phyloP scores from a whole-genome alignment of 1,140 invertebrate genomes.

The Helicoverpa armigera region DNA sequence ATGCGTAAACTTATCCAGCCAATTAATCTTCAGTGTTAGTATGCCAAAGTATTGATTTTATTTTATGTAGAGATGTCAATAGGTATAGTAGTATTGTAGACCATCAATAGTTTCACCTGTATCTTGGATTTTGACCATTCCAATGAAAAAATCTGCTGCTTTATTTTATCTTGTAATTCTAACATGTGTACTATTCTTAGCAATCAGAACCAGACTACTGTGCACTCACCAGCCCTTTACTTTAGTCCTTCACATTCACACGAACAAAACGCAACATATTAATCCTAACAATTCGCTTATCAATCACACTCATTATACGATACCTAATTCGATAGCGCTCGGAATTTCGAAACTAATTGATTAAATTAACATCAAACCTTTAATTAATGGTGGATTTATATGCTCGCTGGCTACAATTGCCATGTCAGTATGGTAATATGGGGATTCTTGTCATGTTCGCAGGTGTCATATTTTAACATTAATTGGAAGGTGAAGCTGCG shows the following conservation, averaged over 20 bases:
- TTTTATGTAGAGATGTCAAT: no score
- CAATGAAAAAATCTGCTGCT: background rate
- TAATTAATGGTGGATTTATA: constrained; percentile 30
- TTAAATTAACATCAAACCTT: constrained; percentile 24
- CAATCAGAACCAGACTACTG: constrained; percentile 37
- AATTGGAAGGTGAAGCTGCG: background rate
- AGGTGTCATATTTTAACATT: background rate
- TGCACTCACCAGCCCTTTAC: constrained; percentile 55
- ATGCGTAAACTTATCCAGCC: no score
- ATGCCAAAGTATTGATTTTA: no score
- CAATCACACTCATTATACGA: constrained; percentile 49
- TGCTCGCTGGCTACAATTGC: background rate
- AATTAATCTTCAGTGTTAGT: no score
- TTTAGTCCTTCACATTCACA: constrained; percentile 60
- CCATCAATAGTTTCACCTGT: no score
- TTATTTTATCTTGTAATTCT: background rate
- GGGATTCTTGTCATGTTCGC: background rate
- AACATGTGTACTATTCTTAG: constrained; percentile 16
- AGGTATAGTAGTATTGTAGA: no score
- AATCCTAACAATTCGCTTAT: constrained; percentile 57
- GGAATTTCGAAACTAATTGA: constrained; percentile 39
- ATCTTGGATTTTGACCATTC: background rate
- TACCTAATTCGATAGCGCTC: constrained; percentile 37
- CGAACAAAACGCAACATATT: constrained; percentile 52
- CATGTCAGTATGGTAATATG: constrained; percentile 15